Conservation (phyloP, 2,113 vertebrate genomes). For the Vicugna pacos region DNA sequence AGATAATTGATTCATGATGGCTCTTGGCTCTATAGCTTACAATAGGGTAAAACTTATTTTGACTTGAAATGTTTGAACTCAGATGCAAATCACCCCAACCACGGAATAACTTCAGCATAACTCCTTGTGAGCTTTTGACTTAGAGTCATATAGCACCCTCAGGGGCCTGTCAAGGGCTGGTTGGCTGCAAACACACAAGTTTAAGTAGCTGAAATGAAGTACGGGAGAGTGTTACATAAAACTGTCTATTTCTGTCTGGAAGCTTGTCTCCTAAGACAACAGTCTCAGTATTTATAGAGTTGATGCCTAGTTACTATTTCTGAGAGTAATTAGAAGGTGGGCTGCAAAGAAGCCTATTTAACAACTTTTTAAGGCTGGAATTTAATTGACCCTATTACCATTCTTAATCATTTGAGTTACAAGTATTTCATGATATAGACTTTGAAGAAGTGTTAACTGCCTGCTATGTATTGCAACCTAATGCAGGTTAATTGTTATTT, state of each 20-base stretch:
- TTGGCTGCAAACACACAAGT: background rate
- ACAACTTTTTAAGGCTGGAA: background rate
- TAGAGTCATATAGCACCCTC: background rate
- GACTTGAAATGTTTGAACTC: slow-evolving; percentile 43
- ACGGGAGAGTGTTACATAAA: background rate
- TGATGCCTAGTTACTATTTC: slow-evolving; percentile 43
- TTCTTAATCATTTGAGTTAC: background rate
- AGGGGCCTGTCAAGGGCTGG: background rate
- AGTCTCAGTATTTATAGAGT: slow-evolving; percentile 50
- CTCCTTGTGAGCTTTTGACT: background rate
- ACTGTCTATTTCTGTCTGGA: slow-evolving; percentile 42
- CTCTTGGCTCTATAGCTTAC: background rate
- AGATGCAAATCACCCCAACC: background rate
- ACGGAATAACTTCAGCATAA: background rate
- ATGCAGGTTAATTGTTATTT: background rate
- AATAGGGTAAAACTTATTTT: slow-evolving; percentile 18
- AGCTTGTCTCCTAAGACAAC: slow-evolving; percentile 8
- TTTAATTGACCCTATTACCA: slow-evolving; percentile 10
- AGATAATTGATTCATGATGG: slow-evolving; percentile 36
- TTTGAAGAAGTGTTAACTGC: background rate
- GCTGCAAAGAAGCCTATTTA: background rate
- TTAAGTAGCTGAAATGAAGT: background rate
- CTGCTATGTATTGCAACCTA: background rate
- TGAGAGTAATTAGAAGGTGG: slow-evolving; percentile 27
- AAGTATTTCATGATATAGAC: background rate